Percentiles rank a stretch among this genome's conserved stretches.
These are phyloP conservation scores for Apteryx owenii DNA, from an alignment of 2,113 vertebrate species.

Conservation along the genomic window DNA sequence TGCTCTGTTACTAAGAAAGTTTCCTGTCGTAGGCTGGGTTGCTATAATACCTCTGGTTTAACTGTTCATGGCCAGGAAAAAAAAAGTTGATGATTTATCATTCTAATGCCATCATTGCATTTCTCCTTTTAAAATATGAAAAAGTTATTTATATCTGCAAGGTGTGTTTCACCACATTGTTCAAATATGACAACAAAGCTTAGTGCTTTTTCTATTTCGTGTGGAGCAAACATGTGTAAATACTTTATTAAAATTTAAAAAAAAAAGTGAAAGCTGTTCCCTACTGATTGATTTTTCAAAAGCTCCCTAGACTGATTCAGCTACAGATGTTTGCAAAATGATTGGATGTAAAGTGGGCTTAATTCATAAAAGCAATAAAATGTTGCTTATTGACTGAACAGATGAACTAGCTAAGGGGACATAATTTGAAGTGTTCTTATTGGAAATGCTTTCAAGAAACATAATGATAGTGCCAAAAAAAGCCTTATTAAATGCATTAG, in stretches of 20 bases:
- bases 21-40: background rate
- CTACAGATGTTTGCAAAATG: slow-evolving; percentile 82
- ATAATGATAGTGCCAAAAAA: slow-evolving; percentile 67
- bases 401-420: slow-evolving; percentile 79
- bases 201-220: slow-evolving; percentile 44
- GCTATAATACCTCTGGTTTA: background rate
- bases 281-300: slow-evolving; percentile 82
- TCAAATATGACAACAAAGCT: background rate
- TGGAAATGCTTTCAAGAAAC: slow-evolving; percentile 71
- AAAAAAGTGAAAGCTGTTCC: slow-evolving; percentile 75
- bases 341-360: slow-evolving; percentile 79
- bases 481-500: slow-evolving; percentile 68
- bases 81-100: background rate
- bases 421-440: slow-evolving; percentile 79
- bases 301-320: slow-evolving; percentile 78
- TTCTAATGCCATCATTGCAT: background rate
- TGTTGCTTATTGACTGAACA: slow-evolving; percentile 78
- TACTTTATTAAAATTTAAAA: slow-evolving; percentile 79
- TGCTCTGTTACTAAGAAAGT: background rate
- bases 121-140: background rate
- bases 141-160: background rate
- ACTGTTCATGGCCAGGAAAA: background rate
- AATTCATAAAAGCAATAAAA: slow-evolving; percentile 85
- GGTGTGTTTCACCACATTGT: background rate
- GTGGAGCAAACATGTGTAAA: slow-evolving; percentile 76